Percentiles rank a stretch among this genome's conserved stretches.
These are phyloP conservation scores for Leptestheria dahalacensis DNA, from an alignment of 1,140 invertebrate genomes.

Conservation along the genomic window DNA sequence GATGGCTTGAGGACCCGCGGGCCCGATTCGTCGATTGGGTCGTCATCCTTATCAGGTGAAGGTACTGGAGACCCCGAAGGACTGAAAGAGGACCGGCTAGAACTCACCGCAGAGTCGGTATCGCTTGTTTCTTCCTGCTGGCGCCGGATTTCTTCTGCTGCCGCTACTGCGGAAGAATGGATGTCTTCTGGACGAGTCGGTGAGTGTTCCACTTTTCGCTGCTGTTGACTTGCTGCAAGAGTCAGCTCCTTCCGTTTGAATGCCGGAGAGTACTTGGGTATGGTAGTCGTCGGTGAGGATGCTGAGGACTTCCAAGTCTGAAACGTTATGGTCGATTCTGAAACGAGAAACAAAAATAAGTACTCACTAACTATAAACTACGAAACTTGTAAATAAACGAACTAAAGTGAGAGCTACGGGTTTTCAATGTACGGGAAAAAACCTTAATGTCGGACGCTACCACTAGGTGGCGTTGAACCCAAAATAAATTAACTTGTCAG, in stretches of 20 bases:
- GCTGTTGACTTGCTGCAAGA: conserved; percentile 25
- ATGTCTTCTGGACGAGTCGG: background rate
- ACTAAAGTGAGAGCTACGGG: no score
- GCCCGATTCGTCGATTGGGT: background rate
- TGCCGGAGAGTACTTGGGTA: conserved; percentile 67
- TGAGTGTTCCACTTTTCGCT: no score
- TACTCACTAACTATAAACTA: no score
- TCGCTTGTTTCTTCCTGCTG: conserved; percentile 15
- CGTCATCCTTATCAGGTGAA: conserved; percentile 21
- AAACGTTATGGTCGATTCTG: conserved; percentile 1
- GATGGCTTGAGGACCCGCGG: conserved; percentile 50
- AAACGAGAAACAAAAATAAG: background rate
- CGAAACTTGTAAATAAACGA: no score
- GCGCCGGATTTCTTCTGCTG: no score
- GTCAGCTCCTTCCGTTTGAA: conserved; percentile 60
- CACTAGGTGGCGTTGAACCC: no score
- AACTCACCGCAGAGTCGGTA: conserved; percentile 57
- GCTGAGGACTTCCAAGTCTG: conserved; percentile 29
- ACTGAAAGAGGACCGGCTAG: conserved; percentile 39
- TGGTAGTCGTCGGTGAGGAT: conserved; percentile 15
- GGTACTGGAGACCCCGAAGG: conserved; percentile 34
- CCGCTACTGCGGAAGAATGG: conserved; percentile 21
- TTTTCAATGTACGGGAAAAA: no score
- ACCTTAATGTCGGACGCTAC: no score
- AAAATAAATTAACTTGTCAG: no score